Percentiles rank a stretch among this genome's conserved stretches.
Conservation (phyloP, 2,888 invertebrate species). For the Rhyacophila evoluta region DNA sequence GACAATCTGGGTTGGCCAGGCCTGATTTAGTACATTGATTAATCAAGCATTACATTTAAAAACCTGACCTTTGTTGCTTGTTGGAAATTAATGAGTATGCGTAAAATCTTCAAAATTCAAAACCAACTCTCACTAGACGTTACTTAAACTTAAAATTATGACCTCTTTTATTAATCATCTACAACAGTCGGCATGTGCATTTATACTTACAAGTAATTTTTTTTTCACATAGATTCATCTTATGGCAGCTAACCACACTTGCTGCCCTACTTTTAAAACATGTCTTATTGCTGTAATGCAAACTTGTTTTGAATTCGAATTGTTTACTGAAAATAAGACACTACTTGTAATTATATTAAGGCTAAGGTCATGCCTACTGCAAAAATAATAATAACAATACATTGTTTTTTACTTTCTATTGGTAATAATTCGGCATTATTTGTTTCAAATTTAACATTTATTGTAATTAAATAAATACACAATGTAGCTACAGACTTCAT, state of each 20-base stretch:
- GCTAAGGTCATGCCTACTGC: background rate
- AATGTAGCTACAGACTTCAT: no score
- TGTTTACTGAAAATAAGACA: background rate
- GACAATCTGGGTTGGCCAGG: no score
- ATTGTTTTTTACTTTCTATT: background rate
- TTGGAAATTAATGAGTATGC: background rate
- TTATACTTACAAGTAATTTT: background rate
- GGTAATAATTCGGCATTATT: background rate
- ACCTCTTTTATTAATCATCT: background rate
- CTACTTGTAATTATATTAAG: background rate
- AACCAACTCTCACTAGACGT: background rate
- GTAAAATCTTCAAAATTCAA: background rate
- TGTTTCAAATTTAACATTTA: no score
- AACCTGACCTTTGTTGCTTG: slow-evolving; percentile 14
- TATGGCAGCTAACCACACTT: background rate
- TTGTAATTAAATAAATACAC: no score
- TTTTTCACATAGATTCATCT: background rate
- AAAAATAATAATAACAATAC: no score
- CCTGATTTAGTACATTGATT: no score
- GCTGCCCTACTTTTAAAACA: slow-evolving; percentile 2
- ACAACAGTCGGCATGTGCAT: background rate
- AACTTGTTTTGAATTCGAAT: background rate
- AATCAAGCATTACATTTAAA: background rate
- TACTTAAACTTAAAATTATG: background rate
- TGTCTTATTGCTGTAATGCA: slow-evolving; percentile 3